Evolutionary conservation across 2,797 vertebrate species (phyloP).

Genomic region (Malacoraja senta): DNA sequence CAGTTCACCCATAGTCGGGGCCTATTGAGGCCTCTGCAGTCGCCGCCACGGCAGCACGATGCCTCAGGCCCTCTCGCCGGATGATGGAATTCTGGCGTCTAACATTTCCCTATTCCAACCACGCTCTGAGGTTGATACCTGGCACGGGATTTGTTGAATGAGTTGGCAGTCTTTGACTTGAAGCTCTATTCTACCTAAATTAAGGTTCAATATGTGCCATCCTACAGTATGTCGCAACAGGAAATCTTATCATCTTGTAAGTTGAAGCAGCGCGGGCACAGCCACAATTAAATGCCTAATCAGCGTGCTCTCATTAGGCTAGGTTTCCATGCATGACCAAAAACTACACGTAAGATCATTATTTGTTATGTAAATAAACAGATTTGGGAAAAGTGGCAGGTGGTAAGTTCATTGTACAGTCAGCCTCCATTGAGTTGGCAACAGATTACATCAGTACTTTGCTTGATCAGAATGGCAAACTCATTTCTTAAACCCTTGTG

Average conservation of each 20-base stretch:
- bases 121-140: background rate
- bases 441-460: background rate
- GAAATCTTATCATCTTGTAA: background rate
- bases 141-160: background rate
- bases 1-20: too few species aligned
- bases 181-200: background rate
- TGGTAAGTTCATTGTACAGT: background rate
- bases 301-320: background rate
- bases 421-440: background rate
- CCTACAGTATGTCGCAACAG: background rate
- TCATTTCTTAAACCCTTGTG: background rate
- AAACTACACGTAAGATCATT: background rate
- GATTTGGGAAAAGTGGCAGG: background rate
- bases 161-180: background rate
- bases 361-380: background rate
- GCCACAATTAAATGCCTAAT: background rate
- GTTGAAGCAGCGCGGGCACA: background rate
- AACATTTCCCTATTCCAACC: background rate
- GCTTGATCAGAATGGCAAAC: background rate
- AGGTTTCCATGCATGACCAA: background rate
- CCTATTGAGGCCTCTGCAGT: too few species aligned
- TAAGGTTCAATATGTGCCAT: background rate
- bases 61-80: too few species aligned
- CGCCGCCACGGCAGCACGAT: too few species aligned
- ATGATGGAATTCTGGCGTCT: too few species aligned